Evolutionary conservation across 2,113 vertebrate species (phyloP).

Genomic region (Thalassoma bifasciatum): DNA sequence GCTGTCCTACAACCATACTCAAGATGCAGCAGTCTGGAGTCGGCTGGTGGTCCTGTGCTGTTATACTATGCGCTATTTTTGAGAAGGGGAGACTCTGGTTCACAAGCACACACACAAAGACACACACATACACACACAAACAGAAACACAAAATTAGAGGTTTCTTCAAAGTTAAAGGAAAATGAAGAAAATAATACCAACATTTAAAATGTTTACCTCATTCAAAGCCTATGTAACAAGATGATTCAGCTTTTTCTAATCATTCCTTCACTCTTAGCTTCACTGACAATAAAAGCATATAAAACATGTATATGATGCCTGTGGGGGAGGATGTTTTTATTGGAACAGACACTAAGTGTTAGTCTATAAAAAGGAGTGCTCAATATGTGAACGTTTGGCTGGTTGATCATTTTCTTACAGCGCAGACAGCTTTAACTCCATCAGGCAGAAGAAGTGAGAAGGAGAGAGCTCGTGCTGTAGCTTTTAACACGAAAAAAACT

Average conservation of each 20-base stretch:
- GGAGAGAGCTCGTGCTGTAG: too few relatives aligned
- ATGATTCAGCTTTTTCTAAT: not conserved
- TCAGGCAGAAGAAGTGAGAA: too few relatives aligned
- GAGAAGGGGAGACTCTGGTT: constrained; percentile 95
- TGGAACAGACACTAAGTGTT: too few relatives aligned
- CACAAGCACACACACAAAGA: constrained; percentile 25
- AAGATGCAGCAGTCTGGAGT: constrained; percentile 97
- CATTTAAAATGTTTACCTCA: not conserved
- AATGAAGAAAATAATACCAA: not conserved
- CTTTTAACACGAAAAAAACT: too few relatives aligned
- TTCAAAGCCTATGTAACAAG: not conserved
- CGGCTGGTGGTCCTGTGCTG: constrained; percentile 98
- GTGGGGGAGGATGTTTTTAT: too few relatives aligned
- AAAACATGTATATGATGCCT: too few relatives aligned
- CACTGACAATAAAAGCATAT: too few relatives aligned
- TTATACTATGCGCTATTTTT: constrained; percentile 99
- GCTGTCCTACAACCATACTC: constrained; percentile 99
- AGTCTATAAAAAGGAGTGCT: too few relatives aligned
- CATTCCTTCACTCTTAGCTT: too few relatives aligned
- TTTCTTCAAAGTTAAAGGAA: not conserved
- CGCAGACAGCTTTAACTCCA: too few relatives aligned
- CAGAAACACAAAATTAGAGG: constrained; percentile 14
- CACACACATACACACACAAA: not conserved
- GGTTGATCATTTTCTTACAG: too few relatives aligned
- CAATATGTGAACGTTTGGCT: too few relatives aligned